Conservation (phyloP, 2,797 vertebrate species). For the Spheniscus humboldti region DNA sequence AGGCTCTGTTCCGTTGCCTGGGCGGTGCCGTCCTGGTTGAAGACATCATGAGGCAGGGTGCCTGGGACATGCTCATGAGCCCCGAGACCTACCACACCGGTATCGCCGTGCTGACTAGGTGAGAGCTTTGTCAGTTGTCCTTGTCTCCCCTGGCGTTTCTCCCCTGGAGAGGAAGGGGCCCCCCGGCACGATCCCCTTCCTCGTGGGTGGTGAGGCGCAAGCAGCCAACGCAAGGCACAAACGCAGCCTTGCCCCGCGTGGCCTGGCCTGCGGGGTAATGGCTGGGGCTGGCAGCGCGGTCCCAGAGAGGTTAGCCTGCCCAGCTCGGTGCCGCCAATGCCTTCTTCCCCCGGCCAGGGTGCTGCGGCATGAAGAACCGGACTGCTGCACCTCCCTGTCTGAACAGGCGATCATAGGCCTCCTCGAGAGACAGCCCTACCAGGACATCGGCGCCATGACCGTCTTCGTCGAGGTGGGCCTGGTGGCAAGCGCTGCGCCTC, state of each 20-base stretch:
- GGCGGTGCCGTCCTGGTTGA: not conserved
- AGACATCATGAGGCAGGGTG: not conserved
- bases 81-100: not conserved
- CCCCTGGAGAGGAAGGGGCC: not conserved
- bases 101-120: not conserved
- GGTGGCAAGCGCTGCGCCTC: not conserved
- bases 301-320: not conserved
- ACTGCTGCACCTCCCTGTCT: fast-evolving
- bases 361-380: not conserved
- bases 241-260: not conserved
- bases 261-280: not conserved
- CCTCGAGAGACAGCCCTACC: no score
- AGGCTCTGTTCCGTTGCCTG: not conserved
- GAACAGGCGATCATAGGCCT: fast-evolving
- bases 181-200: not conserved
- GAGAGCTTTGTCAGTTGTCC: not conserved
- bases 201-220: not conserved
- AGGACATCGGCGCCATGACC: not conserved
- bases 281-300: not conserved
- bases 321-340: not conserved
- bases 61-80: not conserved
- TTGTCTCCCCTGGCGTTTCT: not conserved
- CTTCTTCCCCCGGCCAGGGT: not conserved
- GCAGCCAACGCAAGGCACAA: not conserved
- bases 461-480: not conserved